Evolutionary conservation across 1,140 invertebrate genomes (phyloP), one percentile per base, ranked within the genome.

Genomic region (Himalopsyche phryganea): DNA sequence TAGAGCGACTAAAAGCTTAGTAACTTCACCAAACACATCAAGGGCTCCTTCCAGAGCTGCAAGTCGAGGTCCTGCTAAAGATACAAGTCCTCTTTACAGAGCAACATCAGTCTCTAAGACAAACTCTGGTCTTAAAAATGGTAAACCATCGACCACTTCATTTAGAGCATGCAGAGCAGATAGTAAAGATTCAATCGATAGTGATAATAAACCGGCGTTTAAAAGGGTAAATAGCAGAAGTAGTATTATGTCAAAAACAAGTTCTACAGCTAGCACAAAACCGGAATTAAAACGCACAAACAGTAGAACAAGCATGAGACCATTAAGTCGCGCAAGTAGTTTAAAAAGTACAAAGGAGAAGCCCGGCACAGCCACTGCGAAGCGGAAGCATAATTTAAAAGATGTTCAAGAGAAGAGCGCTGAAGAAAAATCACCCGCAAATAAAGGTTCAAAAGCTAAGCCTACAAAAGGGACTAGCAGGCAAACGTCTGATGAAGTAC

Each of bases 251-350:
- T 65, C 62, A 2, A 57, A 66, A 32, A 66, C 67, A 49, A 76
- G 75, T 66, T 60, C 68, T 32, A 45, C 66, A 17, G 50, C 61
- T 14, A 18, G 63, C 41, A 64, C 32, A 51, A 77, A 77, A 69
- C 58, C 66, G n/a, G 75, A 77, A 52, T 51, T 68, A n/a, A 76
- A 75, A 38, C 48, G 62, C 17, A 41, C 44, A 13, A 60, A 64
- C 45, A 64, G 62, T 53, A 64, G 49, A 50, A 58, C 62, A 19
- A 64, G 62, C 52, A 41, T 49, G 65, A 78, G 74, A 57, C 66
- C 73, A 32, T 69, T 78, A 7, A 77, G 65, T 62, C 60, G 76
- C 53, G 75, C 73, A 18, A 76, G 70, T 56, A 78, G 76, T 64
- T 69, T 74, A 14, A 77, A 77, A 67, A 60, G 62, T 45, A 50